Base-by-base conservation (phyloP, 2,113 vertebrate genomes). In the Lanius collurio region DNA sequence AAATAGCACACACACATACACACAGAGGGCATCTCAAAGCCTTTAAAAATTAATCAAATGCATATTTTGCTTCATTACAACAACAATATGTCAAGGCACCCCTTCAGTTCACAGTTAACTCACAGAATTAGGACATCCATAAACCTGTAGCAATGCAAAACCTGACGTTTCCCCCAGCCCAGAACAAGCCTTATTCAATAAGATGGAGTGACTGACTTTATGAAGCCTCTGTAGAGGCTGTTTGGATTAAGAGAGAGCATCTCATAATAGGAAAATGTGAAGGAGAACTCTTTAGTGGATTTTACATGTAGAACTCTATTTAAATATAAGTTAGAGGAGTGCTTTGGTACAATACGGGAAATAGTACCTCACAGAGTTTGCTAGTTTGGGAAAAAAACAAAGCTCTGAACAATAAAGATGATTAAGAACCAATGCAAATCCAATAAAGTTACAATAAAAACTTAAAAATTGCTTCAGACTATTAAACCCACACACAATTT, bases 381-480 rank as follows among this genome's bases (percentile, higher is more conserved):
- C 71, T 75, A 41, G 49, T 87, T 74, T 49, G 44, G n/a, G 27
- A 90, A 80, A 33, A 94, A 94, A 95, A 88, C 24, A 59, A 41
- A 80, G 12, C 59, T 64, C 50, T 93, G 70, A 90, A 92, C 37
- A 41, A 95, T 89, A 95, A 95, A 92, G 74, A 90, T 41, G 55
- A 93, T 87, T 89, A 89, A 79, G 83, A 65, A 89, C 39, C 86
- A 96, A 95, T 50, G 50, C 42, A 92, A 97, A 96, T 57, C 37
- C 28, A 78, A 67, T 89, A 56, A 94, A 97, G 87, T 82, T 85
- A 77, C 90, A 96, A 85, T 56, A 78, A 73, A 87, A 71, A 65
- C 81, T 88, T 86, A 6, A 94, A 87, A 77, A 84, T 79, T 71
- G 64, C 59, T 95, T 80, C 88, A 69, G 69, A 62, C 42, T 91